A percentile compares a stretch with the other conserved stretches of the same genome.
Conservation (phyloP, 2,113 vertebrate species). For the Gymnogyps californianus region DNA sequence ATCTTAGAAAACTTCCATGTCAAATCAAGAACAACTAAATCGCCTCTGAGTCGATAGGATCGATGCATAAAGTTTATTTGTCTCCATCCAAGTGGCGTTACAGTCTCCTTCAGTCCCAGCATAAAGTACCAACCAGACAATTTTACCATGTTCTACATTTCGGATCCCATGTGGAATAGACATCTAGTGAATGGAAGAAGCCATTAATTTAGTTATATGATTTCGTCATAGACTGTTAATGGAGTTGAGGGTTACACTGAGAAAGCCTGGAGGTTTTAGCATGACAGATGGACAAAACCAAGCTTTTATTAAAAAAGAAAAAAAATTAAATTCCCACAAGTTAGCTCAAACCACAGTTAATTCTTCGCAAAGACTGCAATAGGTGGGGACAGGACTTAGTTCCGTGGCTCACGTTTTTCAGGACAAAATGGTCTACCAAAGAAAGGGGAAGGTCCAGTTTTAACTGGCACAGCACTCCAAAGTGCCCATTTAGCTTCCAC, state of each 20-base stretch:
- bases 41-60: not conserved
- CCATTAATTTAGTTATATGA: not conserved
- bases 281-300: not conserved
- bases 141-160: not conserved
- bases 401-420: not conserved
- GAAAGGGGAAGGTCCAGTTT: not conserved
- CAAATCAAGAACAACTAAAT: slow-evolving; percentile 2
- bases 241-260: not conserved
- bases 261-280: not conserved
- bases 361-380: not conserved
- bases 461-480: not conserved
- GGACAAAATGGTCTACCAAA: not conserved
- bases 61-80: not conserved
- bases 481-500: not conserved
- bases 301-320: not conserved
- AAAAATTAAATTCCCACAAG: not conserved
- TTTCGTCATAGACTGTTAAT: not conserved
- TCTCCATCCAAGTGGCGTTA: not conserved
- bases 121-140: not conserved
- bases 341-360: not conserved
- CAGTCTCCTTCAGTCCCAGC: not conserved
- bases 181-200: not conserved
- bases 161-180: not conserved
- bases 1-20: not conserved
- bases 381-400: not conserved